Base-by-base conservation (phyloP, 2,888 invertebrate species). In the Allophyes oxyacanthae region DNA sequence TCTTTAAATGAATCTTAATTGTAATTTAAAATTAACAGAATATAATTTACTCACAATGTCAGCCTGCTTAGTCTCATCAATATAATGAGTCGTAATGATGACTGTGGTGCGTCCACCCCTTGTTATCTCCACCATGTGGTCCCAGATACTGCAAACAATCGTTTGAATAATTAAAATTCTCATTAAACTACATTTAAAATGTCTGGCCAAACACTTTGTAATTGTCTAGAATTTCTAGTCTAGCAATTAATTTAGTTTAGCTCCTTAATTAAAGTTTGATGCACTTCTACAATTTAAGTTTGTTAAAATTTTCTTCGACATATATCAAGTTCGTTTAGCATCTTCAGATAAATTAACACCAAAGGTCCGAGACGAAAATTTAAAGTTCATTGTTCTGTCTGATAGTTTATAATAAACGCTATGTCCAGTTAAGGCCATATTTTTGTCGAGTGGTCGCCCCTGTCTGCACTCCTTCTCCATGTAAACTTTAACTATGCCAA, bases 61-160 rank as follows among this genome's bases (percentile, higher is more conserved):
- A 13, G 98, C 98, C 87, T 98, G 97, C 72, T 97, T 95, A 0
- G 98, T 97, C 85, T 98, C 98, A 67, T 98, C 98, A 66, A 98
- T 98, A 81, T 98, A 98, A 92, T 98, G 98, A 6, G 98, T 98
- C 1, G 98, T 98, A 61, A 98, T 97, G 72, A 98, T 98, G 49
- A 97, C 97, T 11, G 98, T 98, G 38, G 96, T 97, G 51, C 95
- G 95, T 10, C 96, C 96, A 66, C 95, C 96, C 82, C 95, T 96
- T 0, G 97, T 96, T 34, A 98, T 96, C 26, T 97, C 95, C 32
- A 97, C 97, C 60, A 98, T 89, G 87, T 98, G 97, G 84, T 97
- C 97, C 98, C 98, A 98, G 74, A 98, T 98, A 76, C 96, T 96
- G 90, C 0, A 90, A 92, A 66, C 57, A 78, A 56, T 64, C 28